phyloP scores from a whole-genome alignment of 2,888 invertebrate genomes.

The Eurytoma californica region DNA sequence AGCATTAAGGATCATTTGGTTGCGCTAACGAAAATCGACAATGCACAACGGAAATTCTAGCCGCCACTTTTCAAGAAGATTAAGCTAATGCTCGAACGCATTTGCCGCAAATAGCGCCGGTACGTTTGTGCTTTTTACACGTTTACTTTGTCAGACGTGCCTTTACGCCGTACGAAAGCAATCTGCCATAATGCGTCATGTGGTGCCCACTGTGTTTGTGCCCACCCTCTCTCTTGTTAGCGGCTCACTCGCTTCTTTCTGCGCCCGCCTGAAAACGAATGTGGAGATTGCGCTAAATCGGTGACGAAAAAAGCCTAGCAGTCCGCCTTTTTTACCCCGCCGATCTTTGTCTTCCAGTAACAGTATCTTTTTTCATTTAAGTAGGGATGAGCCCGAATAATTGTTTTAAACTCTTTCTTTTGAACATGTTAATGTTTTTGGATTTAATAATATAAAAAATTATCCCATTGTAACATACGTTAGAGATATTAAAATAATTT shows the following conservation, averaged over 20 bases:
- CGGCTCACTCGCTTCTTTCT: constrained; percentile 14
- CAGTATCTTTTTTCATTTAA: no score
- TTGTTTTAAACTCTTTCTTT: no score
- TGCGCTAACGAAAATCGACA: constrained; percentile 37
- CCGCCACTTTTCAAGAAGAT: constrained; percentile 54
- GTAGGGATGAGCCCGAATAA: no score
- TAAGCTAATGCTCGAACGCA: constrained; percentile 65
- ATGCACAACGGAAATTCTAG: constrained; percentile 30
- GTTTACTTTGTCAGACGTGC: constrained; percentile 44
- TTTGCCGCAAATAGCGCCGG: constrained; percentile 53
- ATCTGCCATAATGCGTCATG: constrained; percentile 59
- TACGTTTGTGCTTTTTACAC: constrained; percentile 45
- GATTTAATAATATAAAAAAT: no score
- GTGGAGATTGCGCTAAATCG: constrained; percentile 43
- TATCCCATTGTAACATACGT: no score
- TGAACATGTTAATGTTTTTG: no score
- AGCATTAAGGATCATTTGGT: constrained; percentile 34
- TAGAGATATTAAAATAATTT: no score
- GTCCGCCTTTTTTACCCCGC: not conserved
- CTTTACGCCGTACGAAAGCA: constrained; percentile 50
- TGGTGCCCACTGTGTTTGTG: constrained; percentile 50
- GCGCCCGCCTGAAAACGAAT: constrained; percentile 31
- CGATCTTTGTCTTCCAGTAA: not conserved
- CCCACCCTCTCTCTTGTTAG: constrained; percentile 16
- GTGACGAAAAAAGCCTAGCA: constrained; percentile 56